Conservation (phyloP, 23 tunicate genomes). For the Halocynthia roretzi region DNA sequence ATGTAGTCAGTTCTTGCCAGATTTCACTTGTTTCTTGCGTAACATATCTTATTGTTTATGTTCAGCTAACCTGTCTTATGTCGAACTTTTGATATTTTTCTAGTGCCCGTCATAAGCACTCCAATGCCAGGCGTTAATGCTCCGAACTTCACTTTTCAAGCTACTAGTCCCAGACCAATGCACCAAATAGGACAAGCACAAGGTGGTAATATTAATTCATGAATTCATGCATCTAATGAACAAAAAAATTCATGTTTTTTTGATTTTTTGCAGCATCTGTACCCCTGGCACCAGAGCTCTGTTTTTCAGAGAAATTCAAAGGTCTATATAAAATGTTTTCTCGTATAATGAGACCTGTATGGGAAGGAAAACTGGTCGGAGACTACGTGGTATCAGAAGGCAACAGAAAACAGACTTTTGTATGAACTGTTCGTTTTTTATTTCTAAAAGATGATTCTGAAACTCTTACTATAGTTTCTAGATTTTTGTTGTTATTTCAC, state of each 20-base stretch:
- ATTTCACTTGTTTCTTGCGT: neutral
- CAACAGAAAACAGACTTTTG: constrained; percentile 42
- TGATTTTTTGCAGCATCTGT: too few species aligned
- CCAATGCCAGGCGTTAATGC: constrained; percentile 74
- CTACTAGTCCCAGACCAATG: neutral
- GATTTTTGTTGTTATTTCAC: neutral
- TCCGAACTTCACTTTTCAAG: constrained; percentile 21
- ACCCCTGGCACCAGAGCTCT: constrained; percentile 1
- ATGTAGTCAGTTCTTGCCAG: neutral
- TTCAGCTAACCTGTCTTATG: neutral
- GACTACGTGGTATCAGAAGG: constrained; percentile 60
- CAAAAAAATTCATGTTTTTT: too few species aligned
- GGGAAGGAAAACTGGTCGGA: constrained; percentile 81
- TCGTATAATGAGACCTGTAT: constrained; percentile 78
- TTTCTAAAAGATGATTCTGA: neutral
- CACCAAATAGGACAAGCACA: neutral
- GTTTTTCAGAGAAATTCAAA: constrained; percentile 68
- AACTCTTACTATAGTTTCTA: neutral
- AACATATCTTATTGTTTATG: too few species aligned
- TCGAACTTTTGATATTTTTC: neutral
- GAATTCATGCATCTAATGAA: too few species aligned
- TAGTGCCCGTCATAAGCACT: constrained; percentile 84
- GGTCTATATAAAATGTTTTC: constrained; percentile 80
- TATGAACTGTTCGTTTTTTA: constrained; percentile 12
- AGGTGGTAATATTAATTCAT: neutral